These are phyloP conservation scores for Sebastes dallii DNA, from an alignment of 2,797 vertebrate genomes.

Conservation along the genomic window DNA sequence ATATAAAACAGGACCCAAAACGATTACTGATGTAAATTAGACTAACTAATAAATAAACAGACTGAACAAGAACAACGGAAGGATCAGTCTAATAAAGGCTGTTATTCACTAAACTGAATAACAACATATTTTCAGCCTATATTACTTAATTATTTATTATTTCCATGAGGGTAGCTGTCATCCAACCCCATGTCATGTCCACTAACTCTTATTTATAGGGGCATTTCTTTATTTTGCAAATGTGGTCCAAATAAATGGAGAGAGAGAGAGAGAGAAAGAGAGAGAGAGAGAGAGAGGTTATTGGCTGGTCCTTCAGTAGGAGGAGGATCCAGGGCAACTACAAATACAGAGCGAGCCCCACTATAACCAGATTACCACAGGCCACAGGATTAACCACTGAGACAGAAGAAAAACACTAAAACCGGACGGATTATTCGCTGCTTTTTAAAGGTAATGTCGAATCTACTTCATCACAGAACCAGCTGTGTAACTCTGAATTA, in stretches of 20 bases:
- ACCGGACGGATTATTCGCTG: not conserved
- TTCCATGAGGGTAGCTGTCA: not conserved
- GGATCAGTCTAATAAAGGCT: no score
- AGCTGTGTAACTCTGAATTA: no score
- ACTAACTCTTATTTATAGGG: not conserved
- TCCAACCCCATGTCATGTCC: not conserved
- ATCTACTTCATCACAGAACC: accelerated
- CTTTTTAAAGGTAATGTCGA: constrained; percentile 44
- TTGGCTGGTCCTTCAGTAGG: constrained; percentile 11
- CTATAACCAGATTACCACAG: not conserved
- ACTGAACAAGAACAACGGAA: no score
- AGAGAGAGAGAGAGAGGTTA: not conserved
- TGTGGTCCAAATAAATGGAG: not conserved
- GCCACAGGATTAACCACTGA: not conserved
- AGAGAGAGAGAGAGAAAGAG: not conserved
- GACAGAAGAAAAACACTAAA: accelerated
- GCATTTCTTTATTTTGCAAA: not conserved
- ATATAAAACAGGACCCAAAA: no score
- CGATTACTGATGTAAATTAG: no score
- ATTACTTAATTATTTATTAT: not conserved
- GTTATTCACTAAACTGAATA: not conserved
- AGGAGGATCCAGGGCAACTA: constrained; percentile 18
- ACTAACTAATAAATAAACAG: no score
- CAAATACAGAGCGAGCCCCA: constrained; percentile 14
- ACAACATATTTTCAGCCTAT: not conserved